Evolutionary conservation across 2,797 vertebrate species (phyloP).

Genomic region (Oreochromis mossambicus): DNA sequence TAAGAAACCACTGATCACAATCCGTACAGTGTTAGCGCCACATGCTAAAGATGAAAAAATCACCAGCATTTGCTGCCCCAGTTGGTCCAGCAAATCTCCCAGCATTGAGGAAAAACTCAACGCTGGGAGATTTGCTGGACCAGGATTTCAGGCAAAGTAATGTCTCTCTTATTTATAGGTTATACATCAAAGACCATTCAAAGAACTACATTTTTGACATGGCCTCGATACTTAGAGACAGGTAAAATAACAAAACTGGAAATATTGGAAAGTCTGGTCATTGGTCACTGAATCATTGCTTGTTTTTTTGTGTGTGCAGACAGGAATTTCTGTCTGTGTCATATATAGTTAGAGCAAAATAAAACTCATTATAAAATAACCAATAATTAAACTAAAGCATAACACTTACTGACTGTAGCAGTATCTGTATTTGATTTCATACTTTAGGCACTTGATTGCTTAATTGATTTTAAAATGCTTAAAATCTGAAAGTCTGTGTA

Average conservation of each 20-base stretch:
- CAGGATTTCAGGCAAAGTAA: background rate
- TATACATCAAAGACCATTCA: background rate
- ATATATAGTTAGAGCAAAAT: background rate
- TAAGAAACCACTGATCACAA: background rate
- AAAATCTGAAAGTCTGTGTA: background rate
- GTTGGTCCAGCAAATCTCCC: background rate
- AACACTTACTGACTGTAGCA: background rate
- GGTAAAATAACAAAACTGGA: background rate
- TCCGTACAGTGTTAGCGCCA: background rate
- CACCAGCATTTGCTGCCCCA: background rate
- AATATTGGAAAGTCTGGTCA: background rate
- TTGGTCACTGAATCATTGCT: background rate
- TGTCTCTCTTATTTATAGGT: background rate
- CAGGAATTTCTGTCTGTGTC: background rate
- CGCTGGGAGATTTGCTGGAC: background rate
- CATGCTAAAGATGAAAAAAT: background rate
- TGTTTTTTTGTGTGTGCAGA: background rate
- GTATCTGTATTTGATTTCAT: background rate
- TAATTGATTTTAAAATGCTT: background rate
- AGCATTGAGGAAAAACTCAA: background rate
- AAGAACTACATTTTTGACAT: background rate
- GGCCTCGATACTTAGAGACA: background rate
- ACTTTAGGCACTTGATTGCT: background rate
- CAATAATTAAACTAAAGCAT: background rate
- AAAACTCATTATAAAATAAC: background rate